Evolutionary conservation across 35 echinoderm and acorn worm genomes (phyloP), one percentile per base, ranked within the genome.

Genomic region (Lytechinus variegatus): DNA sequence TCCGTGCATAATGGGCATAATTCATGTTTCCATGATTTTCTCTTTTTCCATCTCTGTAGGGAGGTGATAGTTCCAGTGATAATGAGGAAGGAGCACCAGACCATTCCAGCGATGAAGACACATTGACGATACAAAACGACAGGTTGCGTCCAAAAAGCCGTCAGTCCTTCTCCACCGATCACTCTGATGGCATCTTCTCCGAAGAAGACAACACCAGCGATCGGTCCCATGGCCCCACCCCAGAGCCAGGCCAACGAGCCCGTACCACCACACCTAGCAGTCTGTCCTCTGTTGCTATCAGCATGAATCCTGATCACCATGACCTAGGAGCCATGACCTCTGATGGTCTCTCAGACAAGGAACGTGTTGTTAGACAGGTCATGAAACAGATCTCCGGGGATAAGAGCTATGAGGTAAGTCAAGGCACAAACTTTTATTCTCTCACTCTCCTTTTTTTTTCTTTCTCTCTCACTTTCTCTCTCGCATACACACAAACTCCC

Each of bases 321-420:
- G 95, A 97, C 95, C 61, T 97, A 11, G 94, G 96, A 28, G 92
- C 95, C 51, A 97, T 95, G 9, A 91, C 95, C 9, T 99, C 98
- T 16, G 98, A 99, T 93, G 98, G 98, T 6, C 71, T 99, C 91
- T 99, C 98, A 44, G 98, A 99, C 86, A 97, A 99, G 91, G 98
- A 99, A 56, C 66, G 97, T 60, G 98, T 95, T 9, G 96, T 97
- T 0, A 92, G 96, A 13, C 96, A 97, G 94, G 98, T 99, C 27
- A 97, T 97, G 96, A 99, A 97, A 61, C 96, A 97, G 86, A 97
- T 99, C 16, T 99, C 98, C 53, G 95, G 95, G 9, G 98, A 99
- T 52, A 97, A 97, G 54, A 97, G 95, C 55, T 99, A 96, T 96
- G 96, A 99, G 94, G 98, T 99, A 61, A 95, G 95, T 79, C n/a